Evolutionary conservation across 1,140 invertebrate species (phyloP).

Genomic region (Mizuhopecten yessoensis): DNA sequence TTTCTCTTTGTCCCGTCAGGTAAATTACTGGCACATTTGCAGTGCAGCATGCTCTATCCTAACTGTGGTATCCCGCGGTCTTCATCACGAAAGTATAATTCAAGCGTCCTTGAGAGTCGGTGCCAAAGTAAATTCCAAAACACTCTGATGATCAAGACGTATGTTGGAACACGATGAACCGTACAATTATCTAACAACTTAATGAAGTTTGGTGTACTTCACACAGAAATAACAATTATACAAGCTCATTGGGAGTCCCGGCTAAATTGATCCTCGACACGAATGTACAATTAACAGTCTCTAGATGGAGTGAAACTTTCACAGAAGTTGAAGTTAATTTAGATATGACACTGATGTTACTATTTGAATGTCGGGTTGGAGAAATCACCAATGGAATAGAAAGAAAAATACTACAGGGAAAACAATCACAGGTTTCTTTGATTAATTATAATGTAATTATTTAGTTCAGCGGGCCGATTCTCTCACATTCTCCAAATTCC

Average conservation of each 20-base stretch:
- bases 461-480: neutral
- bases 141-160: conserved; percentile 25
- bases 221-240: neutral
- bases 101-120: conserved; percentile 20
- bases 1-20: neutral
- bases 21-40: neutral
- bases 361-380: neutral
- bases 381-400: neutral
- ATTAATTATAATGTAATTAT: neutral
- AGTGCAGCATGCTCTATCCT: neutral
- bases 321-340: neutral
- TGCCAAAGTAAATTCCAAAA: conserved; percentile 25
- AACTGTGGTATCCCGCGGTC: neutral
- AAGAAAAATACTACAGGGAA: neutral
- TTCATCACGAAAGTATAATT: neutral
- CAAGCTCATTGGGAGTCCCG: neutral
- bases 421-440: neutral
- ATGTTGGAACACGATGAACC: conserved; percentile 8
- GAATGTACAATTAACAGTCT: neutral
- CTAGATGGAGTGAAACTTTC: neutral
- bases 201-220: conserved; percentile 35
- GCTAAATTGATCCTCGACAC: neutral
- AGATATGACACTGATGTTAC: neutral
- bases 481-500: too few species aligned
- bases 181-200: conserved; percentile 30